Base-by-base conservation (phyloP, 2,113 vertebrate species). In the Siniperca chuatsi region DNA sequence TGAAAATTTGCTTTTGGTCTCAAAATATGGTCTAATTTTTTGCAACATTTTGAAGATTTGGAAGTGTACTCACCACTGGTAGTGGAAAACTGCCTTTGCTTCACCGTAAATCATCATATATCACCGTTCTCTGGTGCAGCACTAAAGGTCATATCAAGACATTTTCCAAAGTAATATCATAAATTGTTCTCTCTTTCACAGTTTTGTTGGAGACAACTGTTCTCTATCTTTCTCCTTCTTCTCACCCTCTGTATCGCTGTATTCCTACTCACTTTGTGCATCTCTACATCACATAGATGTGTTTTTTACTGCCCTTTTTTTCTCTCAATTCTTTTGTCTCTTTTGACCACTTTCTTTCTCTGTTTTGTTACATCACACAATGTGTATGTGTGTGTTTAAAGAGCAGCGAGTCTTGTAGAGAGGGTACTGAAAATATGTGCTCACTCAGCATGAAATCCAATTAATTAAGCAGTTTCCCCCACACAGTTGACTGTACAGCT, bases 391-490 rank as follows among this genome's bases (percentile, higher is more conserved):
- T 46, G 74, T 85, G 54, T 76, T 78, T 84, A 77, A 82, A 83
- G 55, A 83, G 72, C 71, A 87, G 71, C 1, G 4, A 71, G 57
- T 79, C 46, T 73, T 67, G 40, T 40, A 13, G 15, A 54, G 70
- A 81, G 44, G 23, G 37, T 25, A 37, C 37, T 77, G 16, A 58
- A 86, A 87, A 86, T 87, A 81, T 82, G 80, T 82, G 89, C 86
- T 88, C 91, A 77, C 70, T 85, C 83, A 87, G 89, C 84, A 85
- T 89, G 89, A 92, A 91, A 92, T 93, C 73, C 74, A 89, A 75
- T 91, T 93, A 91, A 92, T 92, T 79, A 90, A 89, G 73, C 73
- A 52, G 71, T 48, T 84, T 77, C 74, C 75, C 67, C 61, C 82
- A 58, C 84, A 44, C 42, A 70, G 83, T 65, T 1, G 37, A 68